Evolutionary conservation across 2,888 invertebrate species (phyloP).

Genomic region (Cetonia aurata): DNA sequence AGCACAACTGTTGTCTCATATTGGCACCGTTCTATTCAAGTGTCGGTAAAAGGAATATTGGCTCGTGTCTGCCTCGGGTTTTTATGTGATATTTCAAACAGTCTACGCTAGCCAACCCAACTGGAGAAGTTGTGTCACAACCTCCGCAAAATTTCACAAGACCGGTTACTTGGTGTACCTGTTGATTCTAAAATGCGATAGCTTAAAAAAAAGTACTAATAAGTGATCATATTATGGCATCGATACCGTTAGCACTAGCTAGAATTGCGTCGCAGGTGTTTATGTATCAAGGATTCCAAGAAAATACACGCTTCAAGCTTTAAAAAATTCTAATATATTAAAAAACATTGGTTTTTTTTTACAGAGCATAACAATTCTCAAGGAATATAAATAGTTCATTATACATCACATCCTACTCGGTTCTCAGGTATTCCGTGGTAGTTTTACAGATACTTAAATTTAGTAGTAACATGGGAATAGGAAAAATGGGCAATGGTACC

Average conservation of each 20-base stretch:
- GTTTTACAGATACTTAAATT: constrained; percentile 12
- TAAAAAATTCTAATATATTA: constrained; percentile 10
- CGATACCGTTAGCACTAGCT: constrained; percentile 11
- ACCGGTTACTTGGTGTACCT: constrained; percentile 41
- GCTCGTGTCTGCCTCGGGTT: neutral
- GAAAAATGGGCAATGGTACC: constrained; percentile 24
- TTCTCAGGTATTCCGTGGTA: constrained; percentile 12
- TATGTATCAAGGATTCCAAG: neutral
- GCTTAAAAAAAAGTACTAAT: neutral
- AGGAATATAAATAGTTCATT: constrained; percentile 31
- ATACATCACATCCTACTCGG: neutral
- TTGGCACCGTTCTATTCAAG: constrained; percentile 24
- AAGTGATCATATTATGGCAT: neutral
- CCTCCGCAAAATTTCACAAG: constrained; percentile 46
- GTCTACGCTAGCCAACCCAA: constrained; percentile 7
- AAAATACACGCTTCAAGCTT: neutral
- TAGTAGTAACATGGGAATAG: constrained; percentile 28
- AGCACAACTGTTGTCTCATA: constrained; percentile 44
- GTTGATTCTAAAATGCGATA: constrained; percentile 28
- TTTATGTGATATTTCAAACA: constrained; percentile 19
- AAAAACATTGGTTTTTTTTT: constrained; percentile 1
- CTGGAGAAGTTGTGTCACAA: constrained; percentile 35
- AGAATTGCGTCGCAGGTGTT: neutral
- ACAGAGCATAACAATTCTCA: constrained; percentile 19
- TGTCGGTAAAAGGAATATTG: constrained; percentile 15